phyloP scores from a whole-genome alignment of 35 echinoderm and acorn worm genomes.

The Hemicentrotus pulcherrimus region DNA sequence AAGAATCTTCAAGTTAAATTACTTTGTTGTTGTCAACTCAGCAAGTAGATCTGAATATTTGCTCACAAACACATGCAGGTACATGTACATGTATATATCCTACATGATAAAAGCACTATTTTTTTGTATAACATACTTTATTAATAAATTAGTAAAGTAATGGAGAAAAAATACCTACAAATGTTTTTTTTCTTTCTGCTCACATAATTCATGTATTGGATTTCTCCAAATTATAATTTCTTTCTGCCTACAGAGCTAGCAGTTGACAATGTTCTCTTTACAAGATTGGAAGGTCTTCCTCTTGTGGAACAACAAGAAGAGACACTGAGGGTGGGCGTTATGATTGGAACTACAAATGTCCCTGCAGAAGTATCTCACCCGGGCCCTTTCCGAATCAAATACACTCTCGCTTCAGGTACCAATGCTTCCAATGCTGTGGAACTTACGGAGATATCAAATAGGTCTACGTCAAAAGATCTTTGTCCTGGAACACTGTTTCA shows the following conservation, averaged over 20 bases:
- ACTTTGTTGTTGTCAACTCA: too few species aligned
- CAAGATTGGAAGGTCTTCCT: not conserved
- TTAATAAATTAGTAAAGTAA: too few species aligned
- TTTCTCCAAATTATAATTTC: not conserved
- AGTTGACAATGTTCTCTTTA: slow-evolving; percentile 12
- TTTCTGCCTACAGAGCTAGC: not conserved
- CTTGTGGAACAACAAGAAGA: not conserved
- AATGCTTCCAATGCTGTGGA: not conserved
- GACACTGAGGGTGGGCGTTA: not conserved
- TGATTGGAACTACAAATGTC: not conserved
- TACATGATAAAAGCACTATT: too few species aligned
- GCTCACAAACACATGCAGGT: too few species aligned
- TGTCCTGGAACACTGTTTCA: not conserved
- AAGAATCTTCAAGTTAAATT: too few species aligned
- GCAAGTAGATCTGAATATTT: too few species aligned
- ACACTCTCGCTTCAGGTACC: not conserved
- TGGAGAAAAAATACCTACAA: too few species aligned
- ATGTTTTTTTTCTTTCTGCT: too few species aligned
- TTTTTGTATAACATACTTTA: too few species aligned
- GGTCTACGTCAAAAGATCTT: not conserved
- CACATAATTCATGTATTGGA: too few species aligned
- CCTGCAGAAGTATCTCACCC: not conserved
- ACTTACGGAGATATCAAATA: not conserved
- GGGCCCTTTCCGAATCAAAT: not conserved
- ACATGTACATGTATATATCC: too few species aligned